Evolutionary conservation across 2,888 invertebrate genomes (phyloP), one percentile per base, ranked within the genome.

Genomic region (Eurytoma adleriae): DNA sequence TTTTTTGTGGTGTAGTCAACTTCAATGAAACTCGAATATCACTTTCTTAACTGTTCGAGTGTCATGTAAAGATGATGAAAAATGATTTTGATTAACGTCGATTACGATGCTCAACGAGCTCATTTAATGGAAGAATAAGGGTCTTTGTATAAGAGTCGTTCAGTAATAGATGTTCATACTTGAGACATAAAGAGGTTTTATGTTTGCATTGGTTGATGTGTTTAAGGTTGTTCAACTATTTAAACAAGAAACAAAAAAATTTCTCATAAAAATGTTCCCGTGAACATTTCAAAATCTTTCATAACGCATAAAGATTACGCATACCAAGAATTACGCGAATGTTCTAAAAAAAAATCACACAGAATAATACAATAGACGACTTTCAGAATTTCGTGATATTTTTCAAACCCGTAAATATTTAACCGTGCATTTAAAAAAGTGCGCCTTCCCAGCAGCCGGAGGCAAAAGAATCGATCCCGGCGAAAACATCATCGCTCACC

Each of bases 1-100:
- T 10, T 40, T 40, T 40, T 7, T 10, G 7, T 7, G 40, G 10
- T 40, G 1, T 1, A 10, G 40, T 40, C 40, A 40, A 40, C 0
- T 5, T 5, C 10, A 40, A 40, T 40, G 7, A 40, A 40, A 1
- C 40, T 40, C 10, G 40, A 40, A 40, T 40, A 40, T 40, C 40
- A 40, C 40, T 40, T 40, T 40, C 40, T 7, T 68, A 24, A 24
- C 16, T 16, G n/a, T 68, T 10, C 13, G 50, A 4, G 20, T 20
- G 13, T 18, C 54, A 18, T 40, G 56, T 73, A 73, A 73, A 73
- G 72, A 73, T 40, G 73, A 73, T 73, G 73, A 64, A 64, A 73
- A 73, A 73, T 64, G 73, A 64, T 73, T 73, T 54, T 73, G 64
- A 73, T 73, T 73, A 73, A 54, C 73, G 73, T 73, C 64, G 40